Evolutionary conservation across 2,113 vertebrate species (phyloP), one percentile per base, ranked within the genome.

Genomic region (Plectropomus leopardus): DNA sequence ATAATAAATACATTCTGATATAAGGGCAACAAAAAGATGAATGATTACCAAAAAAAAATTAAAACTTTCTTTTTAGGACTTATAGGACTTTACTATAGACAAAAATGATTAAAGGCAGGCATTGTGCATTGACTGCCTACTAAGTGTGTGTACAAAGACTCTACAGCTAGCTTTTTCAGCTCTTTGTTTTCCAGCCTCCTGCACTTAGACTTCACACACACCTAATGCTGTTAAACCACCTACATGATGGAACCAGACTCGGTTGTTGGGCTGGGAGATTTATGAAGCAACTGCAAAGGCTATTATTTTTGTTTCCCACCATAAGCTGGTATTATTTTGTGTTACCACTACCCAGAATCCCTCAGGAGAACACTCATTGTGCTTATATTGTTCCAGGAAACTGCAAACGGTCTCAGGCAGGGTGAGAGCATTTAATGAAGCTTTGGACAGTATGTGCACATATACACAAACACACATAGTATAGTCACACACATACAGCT

Each of bases 321-420:
- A 16, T 44, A 26, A 44, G 3, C 54, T n/a, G 40, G 5, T 23
- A 7, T 55, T 36, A 54, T 47, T 44, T 34, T 47, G 10, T 34
- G 45, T 24, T 16, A 21, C 63, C 53, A 28, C n/a, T 77, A 51
- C 73, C 68, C 70, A 86, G 24, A 76, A 80, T 55, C 59, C 77
- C 77, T 28, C 47, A 21, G 67, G 78, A 72, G 40, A 54, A 53
- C 48, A 48, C 21, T 51, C 4, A 72, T 0, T 44, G 51, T 32
- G 45, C 21, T 61, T 9, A 36, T 9, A n/a, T 21, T 57, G 21
- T 53, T 58, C 51, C 48, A 70, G 64, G 50, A 74, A 68, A 28
- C n/a, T n/a, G n/a, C 40, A 47, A 65, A 73, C 53, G 63, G 32
- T 24, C 54, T 34, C 36, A 57, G 19, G 53, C n/a, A 44, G 50